Evolutionary conservation across 2,113 vertebrate species (phyloP).

Genomic region (Lipophrys pholis): DNA sequence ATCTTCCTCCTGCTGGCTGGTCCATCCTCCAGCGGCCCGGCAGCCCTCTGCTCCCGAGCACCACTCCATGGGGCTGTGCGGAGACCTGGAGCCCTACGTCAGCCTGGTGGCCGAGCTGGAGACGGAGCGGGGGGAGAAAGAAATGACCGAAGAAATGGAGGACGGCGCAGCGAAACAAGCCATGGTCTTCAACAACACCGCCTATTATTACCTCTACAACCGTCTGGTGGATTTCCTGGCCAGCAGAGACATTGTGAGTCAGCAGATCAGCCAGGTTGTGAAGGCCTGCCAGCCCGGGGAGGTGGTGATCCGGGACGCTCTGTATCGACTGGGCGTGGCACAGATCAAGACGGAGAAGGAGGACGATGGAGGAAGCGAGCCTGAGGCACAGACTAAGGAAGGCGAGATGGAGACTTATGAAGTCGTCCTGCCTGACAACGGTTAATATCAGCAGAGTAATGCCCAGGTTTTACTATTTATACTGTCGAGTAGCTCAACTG

Average conservation of each 20-base stretch:
- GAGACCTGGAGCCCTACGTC: constrained; percentile 89
- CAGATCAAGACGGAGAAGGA: constrained; percentile 92
- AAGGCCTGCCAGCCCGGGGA: constrained; percentile 95
- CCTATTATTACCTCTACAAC: constrained; percentile 98
- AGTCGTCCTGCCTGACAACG: constrained; percentile 57
- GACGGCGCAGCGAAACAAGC: constrained; percentile 69
- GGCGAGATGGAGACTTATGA: constrained; percentile 64
- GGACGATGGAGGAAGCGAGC: constrained; percentile 72
- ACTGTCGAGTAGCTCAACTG: neutral
- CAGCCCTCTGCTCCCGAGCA: constrained; percentile 75
- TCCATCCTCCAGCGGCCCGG: constrained; percentile 75
- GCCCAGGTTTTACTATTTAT: neutral
- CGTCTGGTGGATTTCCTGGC: constrained; percentile 95
- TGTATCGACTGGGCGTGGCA: constrained; percentile 95
- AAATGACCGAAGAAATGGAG: constrained; percentile 27
- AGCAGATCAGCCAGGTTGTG: constrained; percentile 93
- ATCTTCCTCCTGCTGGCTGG: constrained; percentile 84
- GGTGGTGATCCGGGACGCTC: constrained; percentile 93
- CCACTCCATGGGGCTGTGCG: constrained; percentile 87
- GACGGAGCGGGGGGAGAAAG: constrained; percentile 50
- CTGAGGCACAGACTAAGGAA: constrained; percentile 74
- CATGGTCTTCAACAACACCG: constrained; percentile 90
- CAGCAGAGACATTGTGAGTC: constrained; percentile 93
- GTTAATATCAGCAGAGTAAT: neutral
- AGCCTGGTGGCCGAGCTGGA: constrained; percentile 75